Evolutionary conservation across 2,888 invertebrate genomes (phyloP).

Genomic region (Caenorhabditis sp.): DNA sequence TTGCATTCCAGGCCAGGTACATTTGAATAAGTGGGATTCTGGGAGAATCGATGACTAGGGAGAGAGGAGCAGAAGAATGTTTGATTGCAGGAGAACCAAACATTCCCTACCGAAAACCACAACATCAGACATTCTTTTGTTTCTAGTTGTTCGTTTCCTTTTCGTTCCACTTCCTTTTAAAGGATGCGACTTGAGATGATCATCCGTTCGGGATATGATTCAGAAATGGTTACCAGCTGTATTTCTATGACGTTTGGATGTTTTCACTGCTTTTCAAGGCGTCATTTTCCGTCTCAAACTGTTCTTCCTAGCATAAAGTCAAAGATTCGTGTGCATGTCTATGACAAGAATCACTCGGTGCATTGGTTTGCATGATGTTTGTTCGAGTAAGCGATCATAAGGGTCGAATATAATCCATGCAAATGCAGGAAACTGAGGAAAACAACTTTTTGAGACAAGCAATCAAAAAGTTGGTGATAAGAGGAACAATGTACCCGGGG

Average conservation of each 20-base stretch:
- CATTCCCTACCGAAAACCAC: not conserved
- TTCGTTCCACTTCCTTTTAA: not conserved
- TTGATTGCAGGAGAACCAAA: not conserved
- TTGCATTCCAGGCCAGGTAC: slow-evolving; percentile 29
- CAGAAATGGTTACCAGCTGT: too few relatives aligned
- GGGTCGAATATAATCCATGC: slow-evolving; percentile 4
- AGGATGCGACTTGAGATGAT: not conserved
- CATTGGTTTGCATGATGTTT: not conserved
- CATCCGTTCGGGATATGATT: too few relatives aligned
- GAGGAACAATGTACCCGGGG: slow-evolving; percentile 14
- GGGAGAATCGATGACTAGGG: too few relatives aligned
- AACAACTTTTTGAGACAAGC: not conserved
- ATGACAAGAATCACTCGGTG: too few relatives aligned
- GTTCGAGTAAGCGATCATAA: too few relatives aligned
- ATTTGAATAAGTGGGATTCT: slow-evolving; percentile 46
- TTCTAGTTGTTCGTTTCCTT: too few relatives aligned
- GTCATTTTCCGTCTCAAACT: too few relatives aligned
- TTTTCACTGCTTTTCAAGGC: too few relatives aligned
- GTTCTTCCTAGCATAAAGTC: too few relatives aligned
- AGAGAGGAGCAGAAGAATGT: too few relatives aligned
- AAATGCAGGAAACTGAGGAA: not conserved
- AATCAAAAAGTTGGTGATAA: slow-evolving; percentile 15
- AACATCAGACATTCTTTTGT: not conserved
- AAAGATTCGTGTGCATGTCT: too few relatives aligned
- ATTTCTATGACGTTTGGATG: too few relatives aligned